Evolutionary conservation across 2,113 vertebrate species (phyloP).

Genomic region (Mixornis gularis): DNA sequence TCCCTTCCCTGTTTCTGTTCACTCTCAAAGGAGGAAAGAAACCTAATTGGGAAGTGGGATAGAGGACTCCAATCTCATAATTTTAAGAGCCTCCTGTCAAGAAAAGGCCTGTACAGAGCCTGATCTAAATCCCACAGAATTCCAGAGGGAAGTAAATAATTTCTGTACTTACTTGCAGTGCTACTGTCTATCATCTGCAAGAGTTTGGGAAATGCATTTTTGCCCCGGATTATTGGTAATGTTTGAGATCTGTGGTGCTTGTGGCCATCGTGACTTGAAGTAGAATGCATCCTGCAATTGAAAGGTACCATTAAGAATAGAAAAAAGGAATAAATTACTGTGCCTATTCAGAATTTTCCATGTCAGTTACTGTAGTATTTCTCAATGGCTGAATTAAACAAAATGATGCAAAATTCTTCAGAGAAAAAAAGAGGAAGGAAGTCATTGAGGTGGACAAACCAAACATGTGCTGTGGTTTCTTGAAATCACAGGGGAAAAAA

Average conservation of each 20-base stretch:
- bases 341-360: not conserved
- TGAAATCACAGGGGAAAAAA: not conserved
- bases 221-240: conserved; percentile 92
- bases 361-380: not conserved
- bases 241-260: conserved; percentile 94
- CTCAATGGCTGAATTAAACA: not conserved
- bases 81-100: not conserved
- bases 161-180: conserved; percentile 69
- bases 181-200: conserved; percentile 93
- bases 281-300: conserved; percentile 84
- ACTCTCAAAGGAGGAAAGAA: not conserved
- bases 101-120: not conserved
- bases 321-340: not conserved
- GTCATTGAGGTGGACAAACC: not conserved
- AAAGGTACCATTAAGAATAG: not conserved
- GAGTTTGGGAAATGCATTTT: conserved; percentile 94
- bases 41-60: not conserved
- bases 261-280: conserved; percentile 85
- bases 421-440: not conserved
- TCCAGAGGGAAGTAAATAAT: not conserved
- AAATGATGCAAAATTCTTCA: not conserved
- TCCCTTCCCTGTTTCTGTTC: not conserved
- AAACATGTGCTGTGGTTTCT: not conserved
- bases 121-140: not conserved
- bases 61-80: not conserved